phyloP scores from a whole-genome alignment of 1,140 invertebrate species.

The Calycopis cecrops region DNA sequence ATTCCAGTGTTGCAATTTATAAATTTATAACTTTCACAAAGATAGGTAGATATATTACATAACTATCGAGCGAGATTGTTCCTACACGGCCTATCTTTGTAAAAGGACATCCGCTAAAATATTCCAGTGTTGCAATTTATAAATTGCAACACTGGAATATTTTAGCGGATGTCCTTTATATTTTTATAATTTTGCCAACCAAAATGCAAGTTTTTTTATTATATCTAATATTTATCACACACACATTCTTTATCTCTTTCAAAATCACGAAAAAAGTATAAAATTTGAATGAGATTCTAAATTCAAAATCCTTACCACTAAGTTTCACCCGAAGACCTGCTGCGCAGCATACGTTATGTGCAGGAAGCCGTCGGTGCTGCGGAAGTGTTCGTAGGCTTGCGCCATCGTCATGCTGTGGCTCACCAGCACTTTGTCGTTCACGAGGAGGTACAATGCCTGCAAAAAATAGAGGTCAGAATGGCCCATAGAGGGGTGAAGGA shows the following conservation, averaged over 20 bases:
- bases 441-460: slow-evolving; percentile 85
- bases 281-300: background rate
- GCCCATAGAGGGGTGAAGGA: no score
- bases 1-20: no score
- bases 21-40: no score
- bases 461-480: no score
- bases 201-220: no score
- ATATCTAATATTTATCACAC: no score
- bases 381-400: slow-evolving; percentile 85
- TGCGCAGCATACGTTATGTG: slow-evolving; percentile 91
- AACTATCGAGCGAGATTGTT: slow-evolving; percentile 3
- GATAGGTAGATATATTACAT: background rate
- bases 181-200: no score
- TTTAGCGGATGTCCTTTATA: slow-evolving; percentile 7
- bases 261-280: no score
- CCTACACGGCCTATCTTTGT: slow-evolving; percentile 1
- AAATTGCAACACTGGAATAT: no score
- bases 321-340: slow-evolving; percentile 84
- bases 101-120: slow-evolving; percentile 6
- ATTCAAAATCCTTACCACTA: slow-evolving; percentile 24
- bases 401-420: slow-evolving; percentile 86
- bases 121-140: no score
- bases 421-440: slow-evolving; percentile 86
- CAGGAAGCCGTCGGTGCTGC: slow-evolving; percentile 85
- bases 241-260: no score